Evolutionary conservation across 1,140 invertebrate genomes (phyloP), one percentile per base, ranked within the genome.

Genomic region (Zaprionus lachaisei): DNA sequence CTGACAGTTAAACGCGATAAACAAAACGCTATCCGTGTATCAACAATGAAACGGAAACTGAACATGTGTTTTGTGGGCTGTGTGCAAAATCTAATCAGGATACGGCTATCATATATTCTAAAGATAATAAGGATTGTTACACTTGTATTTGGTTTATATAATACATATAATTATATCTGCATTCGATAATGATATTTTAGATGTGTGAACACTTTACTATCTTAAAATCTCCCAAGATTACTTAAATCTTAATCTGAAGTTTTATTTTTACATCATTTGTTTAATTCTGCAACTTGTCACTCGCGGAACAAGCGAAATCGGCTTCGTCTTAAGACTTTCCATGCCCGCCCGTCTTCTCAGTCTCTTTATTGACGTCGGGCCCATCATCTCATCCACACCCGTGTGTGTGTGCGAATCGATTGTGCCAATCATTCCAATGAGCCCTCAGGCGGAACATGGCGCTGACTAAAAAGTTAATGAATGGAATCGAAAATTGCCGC

Each of bases 341-440:
- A 38, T 15, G 4, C 15, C 14, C 37, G 37, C 14, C 37, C 37
- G 15, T 20, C 38, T 5, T 6, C 38, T 44, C 41, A n/a, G 15
- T 9, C 41, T 44, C n/a, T 9, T 44, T 17, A 17, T 17, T 44
- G 41, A 17, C 47, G 11, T 11, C 38, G 38, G 38, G 38, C 38
- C 37, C 38, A 15, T 41, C 15, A 41, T 4, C 26, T 28, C 49
- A 71, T 37, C 41, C 24, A 9, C 44, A 20, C 31, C 17, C 38
- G 37, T 54, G 58, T 38, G 34, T 58, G 31, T 67, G 41, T 68
- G 77, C 75, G 74, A 81, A 80, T 57, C 79, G 81, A 79, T 89
- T 86, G 66, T 89, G 83, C 83, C 83, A 86, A 86, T 86, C 83
- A 86, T 89, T 87, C 77, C 49, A 80, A 67, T 64, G 22, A 24